These are phyloP conservation scores for Coremacera marginata DNA, from an alignment of 2,888 invertebrate genomes.

Conservation along the genomic window DNA sequence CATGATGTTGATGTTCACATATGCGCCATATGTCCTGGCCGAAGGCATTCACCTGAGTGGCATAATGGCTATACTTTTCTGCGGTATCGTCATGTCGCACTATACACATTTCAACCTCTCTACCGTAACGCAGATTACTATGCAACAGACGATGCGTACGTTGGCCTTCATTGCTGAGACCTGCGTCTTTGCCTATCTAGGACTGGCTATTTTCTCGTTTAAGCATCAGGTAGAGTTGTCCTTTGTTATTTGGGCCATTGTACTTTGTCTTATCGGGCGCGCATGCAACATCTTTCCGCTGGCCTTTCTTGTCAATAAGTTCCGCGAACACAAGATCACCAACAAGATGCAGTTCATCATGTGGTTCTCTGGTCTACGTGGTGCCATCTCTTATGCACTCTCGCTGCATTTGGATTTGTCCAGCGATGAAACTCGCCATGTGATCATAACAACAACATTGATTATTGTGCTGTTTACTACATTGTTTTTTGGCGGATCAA, in stretches of 20 bases:
- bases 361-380: slow-evolving; percentile 98
- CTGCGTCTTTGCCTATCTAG: slow-evolving; percentile 98
- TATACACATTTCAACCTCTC: slow-evolving; percentile 99
- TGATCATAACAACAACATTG: slow-evolving; percentile 97
- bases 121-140: slow-evolving; percentile 98
- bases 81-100: slow-evolving; percentile 99
- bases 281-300: slow-evolving; percentile 98
- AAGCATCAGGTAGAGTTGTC: slow-evolving; percentile 92
- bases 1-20: slow-evolving; percentile 98
- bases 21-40: slow-evolving; percentile 97
- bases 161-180: slow-evolving; percentile 98
- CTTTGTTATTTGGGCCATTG: slow-evolving; percentile 93
- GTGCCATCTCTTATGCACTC: slow-evolving; percentile 97
- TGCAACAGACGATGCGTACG: slow-evolving; percentile 97
- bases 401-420: slow-evolving; percentile 95
- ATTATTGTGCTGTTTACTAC: slow-evolving; percentile 97
- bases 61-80: slow-evolving; percentile 99
- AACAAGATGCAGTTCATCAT: slow-evolving; percentile 99
- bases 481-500: slow-evolving; percentile 94
- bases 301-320: slow-evolving; percentile 92
- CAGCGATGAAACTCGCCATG: slow-evolving; percentile 89
- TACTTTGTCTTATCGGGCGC: slow-evolving; percentile 90
- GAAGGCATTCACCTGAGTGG: slow-evolving; percentile 96
- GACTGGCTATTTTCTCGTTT: slow-evolving; percentile 82
- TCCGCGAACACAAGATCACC: slow-evolving; percentile 97